phyloP scores from a whole-genome alignment of 2,888 invertebrate species.

The Drosophila paranaensis region DNA sequence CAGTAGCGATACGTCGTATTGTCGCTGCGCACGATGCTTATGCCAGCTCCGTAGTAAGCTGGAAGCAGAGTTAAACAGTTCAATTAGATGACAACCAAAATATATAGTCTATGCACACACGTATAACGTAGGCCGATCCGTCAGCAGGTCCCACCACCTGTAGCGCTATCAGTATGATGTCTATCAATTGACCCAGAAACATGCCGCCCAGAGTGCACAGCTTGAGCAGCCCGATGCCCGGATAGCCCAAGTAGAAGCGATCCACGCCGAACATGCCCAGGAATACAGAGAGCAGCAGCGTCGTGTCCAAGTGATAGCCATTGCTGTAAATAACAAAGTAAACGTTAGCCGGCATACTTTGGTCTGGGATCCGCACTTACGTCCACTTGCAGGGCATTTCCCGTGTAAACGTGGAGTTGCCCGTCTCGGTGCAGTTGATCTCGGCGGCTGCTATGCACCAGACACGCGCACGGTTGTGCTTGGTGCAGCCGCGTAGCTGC shows the following conservation, averaged over 20 bases:
- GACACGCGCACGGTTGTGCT: constrained; percentile 85
- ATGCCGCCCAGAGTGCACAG: constrained; percentile 98
- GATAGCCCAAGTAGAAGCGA: constrained; percentile 99
- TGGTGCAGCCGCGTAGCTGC: constrained; percentile 91
- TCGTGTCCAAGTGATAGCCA: constrained; percentile 96
- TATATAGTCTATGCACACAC: constrained; percentile 23
- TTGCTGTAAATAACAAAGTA: constrained; percentile 88
- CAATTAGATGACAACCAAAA: not conserved
- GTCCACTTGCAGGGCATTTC: constrained; percentile 97
- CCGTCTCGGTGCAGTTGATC: constrained; percentile 92
- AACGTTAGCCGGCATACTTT: not conserved
- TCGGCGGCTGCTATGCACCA: constrained; percentile 93
- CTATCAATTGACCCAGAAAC: constrained; percentile 97
- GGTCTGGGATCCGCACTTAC: constrained; percentile 86
- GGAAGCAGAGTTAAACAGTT: not conserved
- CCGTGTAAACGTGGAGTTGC: constrained; percentile 91
- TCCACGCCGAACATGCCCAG: constrained; percentile 99
- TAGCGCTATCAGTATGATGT: constrained; percentile 92
- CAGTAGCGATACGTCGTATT: constrained; percentile 91
- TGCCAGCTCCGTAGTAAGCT: constrained; percentile 94
- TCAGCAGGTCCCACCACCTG: constrained; percentile 96
- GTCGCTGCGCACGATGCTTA: constrained; percentile 91
- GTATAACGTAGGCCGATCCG: constrained; percentile 96
- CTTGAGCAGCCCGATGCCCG: constrained; percentile 97
- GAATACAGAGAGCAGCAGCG: constrained; percentile 96